A percentile compares a stretch with the other conserved stretches of the same genome.
Evolutionary conservation across 2,797 vertebrate genomes (phyloP).

Genomic region (Cuculus canorus): DNA sequence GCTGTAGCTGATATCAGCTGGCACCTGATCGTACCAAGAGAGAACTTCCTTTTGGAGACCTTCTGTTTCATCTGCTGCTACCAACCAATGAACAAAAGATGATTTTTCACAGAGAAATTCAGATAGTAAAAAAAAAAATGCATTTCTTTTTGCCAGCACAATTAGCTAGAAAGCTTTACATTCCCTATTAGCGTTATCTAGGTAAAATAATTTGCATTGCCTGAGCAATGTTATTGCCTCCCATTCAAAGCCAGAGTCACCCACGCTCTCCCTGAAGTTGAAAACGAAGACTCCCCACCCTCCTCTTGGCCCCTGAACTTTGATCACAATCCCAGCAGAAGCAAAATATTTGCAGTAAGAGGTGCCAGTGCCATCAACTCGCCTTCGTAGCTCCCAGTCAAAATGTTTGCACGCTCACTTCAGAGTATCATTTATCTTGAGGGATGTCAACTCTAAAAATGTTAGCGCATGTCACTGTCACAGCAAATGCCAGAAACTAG

Average conservation of each 20-base stretch:
- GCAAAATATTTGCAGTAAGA: slow-evolving; percentile 52
- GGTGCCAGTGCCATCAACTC: slow-evolving; percentile 4
- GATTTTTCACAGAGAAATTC: neutral
- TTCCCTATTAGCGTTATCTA: neutral
- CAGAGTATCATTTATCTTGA: slow-evolving; percentile 83
- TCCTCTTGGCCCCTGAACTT: slow-evolving; percentile 15
- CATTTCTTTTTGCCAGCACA: neutral
- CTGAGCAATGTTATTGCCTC: neutral
- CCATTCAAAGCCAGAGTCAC: neutral
- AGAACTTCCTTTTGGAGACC: neutral
- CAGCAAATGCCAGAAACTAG: slow-evolving; percentile 85
- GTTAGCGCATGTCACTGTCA: slow-evolving; percentile 83
- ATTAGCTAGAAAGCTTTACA: neutral
- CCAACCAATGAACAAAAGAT: neutral
- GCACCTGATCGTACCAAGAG: rapidly evolving
- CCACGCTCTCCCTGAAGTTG: neutral
- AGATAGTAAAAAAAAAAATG: neutral
- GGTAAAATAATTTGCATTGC: neutral
- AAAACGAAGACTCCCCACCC: neutral
- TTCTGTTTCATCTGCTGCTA: neutral
- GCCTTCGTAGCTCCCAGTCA: slow-evolving; percentile 55
- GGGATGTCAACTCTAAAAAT: slow-evolving; percentile 83
- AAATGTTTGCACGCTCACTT: slow-evolving; percentile 77
- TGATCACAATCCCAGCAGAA: slow-evolving; percentile 35
- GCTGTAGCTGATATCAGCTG: neutral